These are phyloP conservation scores for Nothoprocta perdicaria DNA, from an alignment of 2,113 vertebrate species.

Conservation along the genomic window DNA sequence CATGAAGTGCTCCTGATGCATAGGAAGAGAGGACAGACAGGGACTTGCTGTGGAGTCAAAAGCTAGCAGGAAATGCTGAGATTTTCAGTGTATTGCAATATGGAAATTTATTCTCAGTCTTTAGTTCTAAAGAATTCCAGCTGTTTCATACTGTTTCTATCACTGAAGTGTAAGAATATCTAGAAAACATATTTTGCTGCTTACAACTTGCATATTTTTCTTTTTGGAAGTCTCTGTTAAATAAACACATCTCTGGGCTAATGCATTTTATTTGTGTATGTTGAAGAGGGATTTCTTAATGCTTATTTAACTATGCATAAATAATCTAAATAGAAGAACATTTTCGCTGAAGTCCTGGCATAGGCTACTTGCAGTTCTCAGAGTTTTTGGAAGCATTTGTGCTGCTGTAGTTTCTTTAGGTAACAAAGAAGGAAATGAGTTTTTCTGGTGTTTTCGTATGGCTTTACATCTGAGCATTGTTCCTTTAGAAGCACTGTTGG, in stretches of 20 bases:
- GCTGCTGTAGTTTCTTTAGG: neutral
- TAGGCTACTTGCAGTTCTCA: neutral
- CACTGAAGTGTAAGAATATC: neutral
- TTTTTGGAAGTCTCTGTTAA: neutral
- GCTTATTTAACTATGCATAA: neutral
- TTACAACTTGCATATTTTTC: neutral
- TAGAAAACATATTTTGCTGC: neutral
- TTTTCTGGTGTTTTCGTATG: neutral
- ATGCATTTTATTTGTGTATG: neutral
- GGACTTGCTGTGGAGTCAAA: neutral
- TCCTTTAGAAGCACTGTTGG: neutral
- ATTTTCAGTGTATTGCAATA: neutral
- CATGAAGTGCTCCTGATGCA: neutral
- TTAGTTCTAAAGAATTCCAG: neutral
- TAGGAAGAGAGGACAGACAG: neutral
- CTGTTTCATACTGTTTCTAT: neutral
- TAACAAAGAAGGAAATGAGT: neutral
- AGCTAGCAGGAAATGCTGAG: neutral
- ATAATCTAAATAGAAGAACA: neutral
- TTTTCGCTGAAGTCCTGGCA: neutral
- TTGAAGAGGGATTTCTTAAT: neutral
- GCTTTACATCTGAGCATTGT: neutral
- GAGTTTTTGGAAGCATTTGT: neutral
- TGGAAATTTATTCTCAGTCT: neutral
- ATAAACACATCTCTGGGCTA: neutral